Percentiles rank a stretch among this genome's conserved stretches.
Evolutionary conservation across 2,888 invertebrate species (phyloP).

Genomic region (Ichneumoninae sp.): DNA sequence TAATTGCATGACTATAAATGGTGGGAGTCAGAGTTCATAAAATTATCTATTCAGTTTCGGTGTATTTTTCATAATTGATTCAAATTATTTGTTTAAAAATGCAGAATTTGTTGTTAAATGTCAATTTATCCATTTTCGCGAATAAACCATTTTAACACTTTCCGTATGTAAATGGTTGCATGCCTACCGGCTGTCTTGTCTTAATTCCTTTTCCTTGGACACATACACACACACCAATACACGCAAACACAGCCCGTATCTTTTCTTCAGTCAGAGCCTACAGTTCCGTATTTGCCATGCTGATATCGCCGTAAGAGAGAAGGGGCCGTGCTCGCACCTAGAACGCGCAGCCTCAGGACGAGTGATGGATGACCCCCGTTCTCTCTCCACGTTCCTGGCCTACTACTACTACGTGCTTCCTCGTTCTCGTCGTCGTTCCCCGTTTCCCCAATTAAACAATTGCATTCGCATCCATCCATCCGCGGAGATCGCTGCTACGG

Average conservation of each 20-base stretch:
- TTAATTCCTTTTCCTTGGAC: slow-evolving; percentile 29
- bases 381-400: slow-evolving; percentile 61
- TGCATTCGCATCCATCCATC: slow-evolving; percentile 81
- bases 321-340: slow-evolving; percentile 48
- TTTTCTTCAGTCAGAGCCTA: slow-evolving; percentile 41
- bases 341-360: slow-evolving; percentile 50
- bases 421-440: slow-evolving; percentile 65
- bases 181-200: slow-evolving; percentile 11
- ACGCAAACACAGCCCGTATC: slow-evolving; percentile 36
- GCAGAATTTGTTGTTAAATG: not conserved
- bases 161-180: slow-evolving; percentile 6
- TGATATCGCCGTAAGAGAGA: slow-evolving; percentile 38
- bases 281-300: slow-evolving; percentile 49
- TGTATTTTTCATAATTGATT: not conserved
- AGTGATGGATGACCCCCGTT: slow-evolving; percentile 70
- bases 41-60: not conserved
- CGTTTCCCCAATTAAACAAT: slow-evolving; percentile 83
- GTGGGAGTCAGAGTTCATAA: too few relatives aligned
- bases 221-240: not conserved
- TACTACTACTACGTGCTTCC: slow-evolving; percentile 73
- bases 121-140: not conserved
- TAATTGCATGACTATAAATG: too few relatives aligned
- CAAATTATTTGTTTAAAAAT: not conserved
- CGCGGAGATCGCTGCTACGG: slow-evolving; percentile 61
- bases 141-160: not conserved